Base-by-base conservation (phyloP, 1,140 invertebrate species). In the Hyposmocoma kahamanoa region DNA sequence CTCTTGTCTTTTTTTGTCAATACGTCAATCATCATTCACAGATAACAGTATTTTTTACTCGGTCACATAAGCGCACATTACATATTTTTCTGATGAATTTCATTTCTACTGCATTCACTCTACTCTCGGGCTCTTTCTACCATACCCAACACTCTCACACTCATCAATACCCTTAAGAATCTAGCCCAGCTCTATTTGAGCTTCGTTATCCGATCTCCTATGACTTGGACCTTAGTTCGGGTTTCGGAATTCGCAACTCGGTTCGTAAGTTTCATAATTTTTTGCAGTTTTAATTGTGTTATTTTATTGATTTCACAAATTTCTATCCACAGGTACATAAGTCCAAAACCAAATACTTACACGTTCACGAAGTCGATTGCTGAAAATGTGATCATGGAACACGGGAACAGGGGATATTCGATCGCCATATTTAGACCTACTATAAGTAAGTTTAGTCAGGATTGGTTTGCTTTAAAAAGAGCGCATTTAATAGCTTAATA, bases 401-500 rank as follows among this genome's bases (percentile, higher is more conserved):
- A 86, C 5, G 74, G 86, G n/a, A 86, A 89, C 47, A 68, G 76
- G 6, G 66, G 53, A 6, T 71, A 96, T 39, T 93, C 94, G 0
- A 73, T 93, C 9, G 92, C 92, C 34, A 92, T 96, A 50, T 91
- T 96, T 52, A 87, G 95, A 67, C 95, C 95, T 1, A 92, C 92
- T 0, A 95, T 96, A 56, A 93, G 91, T 90, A 72, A 72, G 50
- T 53, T n/a, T n/a, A n/a, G n/a, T n/a, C n/a, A n/a, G n/a, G n/a
- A n/a, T n/a, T n/a, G n/a, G n/a, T n/a, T n/a, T n/a, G n/a, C n/a
- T n/a, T n/a, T n/a, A n/a, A n/a, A n/a, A n/a, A n/a, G n/a, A n/a
- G n/a, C n/a, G n/a, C n/a, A n/a, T n/a, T n/a, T n/a, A n/a, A n/a
- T n/a, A n/a, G n/a, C n/a, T n/a, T n/a, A n/a, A n/a, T n/a, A n/a